Evolutionary conservation across 1,140 invertebrate genomes (phyloP), one percentile per base, ranked within the genome.

Genomic region (Platyscapa corneri): DNA sequence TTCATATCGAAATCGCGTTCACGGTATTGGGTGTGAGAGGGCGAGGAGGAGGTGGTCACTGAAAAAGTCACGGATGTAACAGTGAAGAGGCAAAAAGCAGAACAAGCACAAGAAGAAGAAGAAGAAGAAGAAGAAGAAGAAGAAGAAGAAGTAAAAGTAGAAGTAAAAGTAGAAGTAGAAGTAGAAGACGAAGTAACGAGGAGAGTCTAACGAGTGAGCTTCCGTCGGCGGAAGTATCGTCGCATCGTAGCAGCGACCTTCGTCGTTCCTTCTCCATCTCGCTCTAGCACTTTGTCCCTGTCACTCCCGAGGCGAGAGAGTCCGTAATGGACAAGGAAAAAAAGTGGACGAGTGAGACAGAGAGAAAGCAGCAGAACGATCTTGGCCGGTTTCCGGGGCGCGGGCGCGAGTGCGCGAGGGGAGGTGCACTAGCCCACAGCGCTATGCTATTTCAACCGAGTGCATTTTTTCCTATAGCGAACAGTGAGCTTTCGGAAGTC

Each of bases 151-250:
- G n/a, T 56, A 56, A 56, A 7, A 78, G n/a, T 5, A 56, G 30
- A 32, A 60, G 27, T 5, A 81, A 42, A 37, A 39, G 42, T 23
- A 18, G 20, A 46, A 46, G 42, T 46, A 72, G 65, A 27, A 67
- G 76, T 23, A 72, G 46, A 42, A 70, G 83, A 34, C 23, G 65
- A 79, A 34, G 75, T 84, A 84, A 84, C 75, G 83, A 76, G 84
- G 78, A 56, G 82, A 85, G 49, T 87, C 84, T 82, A 85, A 86
- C 88, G 83, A 82, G 84, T 81, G 76, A 87, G 82, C 78, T 87
- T 88, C 83, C 88, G 87, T 46, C 85, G 79, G 83, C 80, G 88
- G 84, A 87, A 87, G 88, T 88, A 87, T 87, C 84, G 87, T 78
- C 86, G 82, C 79, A 72, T 75, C 87, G 76, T 46, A 53, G n/a